Percentiles rank a stretch among this genome's conserved stretches.
These are phyloP conservation scores for Porites lobata DNA, from an alignment of 92 coral and sea anemone genomes.

Conservation along the genomic window DNA sequence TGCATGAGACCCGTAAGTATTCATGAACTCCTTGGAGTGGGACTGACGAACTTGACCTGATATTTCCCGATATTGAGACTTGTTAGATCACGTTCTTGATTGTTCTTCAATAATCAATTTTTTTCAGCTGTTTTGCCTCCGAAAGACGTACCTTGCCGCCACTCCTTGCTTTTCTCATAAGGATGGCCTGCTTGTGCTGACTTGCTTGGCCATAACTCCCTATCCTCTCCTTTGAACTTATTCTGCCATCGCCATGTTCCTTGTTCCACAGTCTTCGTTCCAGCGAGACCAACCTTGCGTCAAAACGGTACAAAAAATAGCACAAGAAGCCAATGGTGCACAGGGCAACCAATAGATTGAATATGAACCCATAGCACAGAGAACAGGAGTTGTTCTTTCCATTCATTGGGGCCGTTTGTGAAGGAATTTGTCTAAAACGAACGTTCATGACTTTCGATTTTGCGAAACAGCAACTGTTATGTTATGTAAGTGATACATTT, in stretches of 20 bases:
- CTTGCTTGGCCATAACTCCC: not conserved
- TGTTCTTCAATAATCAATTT: not conserved
- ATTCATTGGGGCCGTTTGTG: not conserved
- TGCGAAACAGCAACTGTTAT: not conserved
- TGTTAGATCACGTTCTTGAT: not conserved
- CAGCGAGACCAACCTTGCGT: slow-evolving; percentile 23
- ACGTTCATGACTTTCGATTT: not conserved
- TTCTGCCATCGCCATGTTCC: not conserved
- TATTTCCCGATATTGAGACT: not conserved
- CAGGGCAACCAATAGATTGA: slow-evolving; percentile 37
- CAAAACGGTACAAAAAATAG: slow-evolving; percentile 38
- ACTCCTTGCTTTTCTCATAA: not conserved
- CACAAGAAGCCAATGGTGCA: slow-evolving; percentile 53
- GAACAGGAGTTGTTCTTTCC: slow-evolving; percentile 7
- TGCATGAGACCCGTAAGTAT: no score
- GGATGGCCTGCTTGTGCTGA: not conserved
- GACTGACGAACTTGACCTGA: no score
- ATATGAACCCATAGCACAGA: slow-evolving; percentile 30
- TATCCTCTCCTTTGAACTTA: not conserved
- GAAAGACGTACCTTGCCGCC: not conserved
- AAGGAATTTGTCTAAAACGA: not conserved
- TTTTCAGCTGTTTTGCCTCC: no score
- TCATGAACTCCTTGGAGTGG: no score
- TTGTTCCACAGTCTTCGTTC: slow-evolving; percentile 30
- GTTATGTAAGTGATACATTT: not conserved